Evolutionary conservation across 1,140 invertebrate species (phyloP).

Genomic region (Ips nitidus): DNA sequence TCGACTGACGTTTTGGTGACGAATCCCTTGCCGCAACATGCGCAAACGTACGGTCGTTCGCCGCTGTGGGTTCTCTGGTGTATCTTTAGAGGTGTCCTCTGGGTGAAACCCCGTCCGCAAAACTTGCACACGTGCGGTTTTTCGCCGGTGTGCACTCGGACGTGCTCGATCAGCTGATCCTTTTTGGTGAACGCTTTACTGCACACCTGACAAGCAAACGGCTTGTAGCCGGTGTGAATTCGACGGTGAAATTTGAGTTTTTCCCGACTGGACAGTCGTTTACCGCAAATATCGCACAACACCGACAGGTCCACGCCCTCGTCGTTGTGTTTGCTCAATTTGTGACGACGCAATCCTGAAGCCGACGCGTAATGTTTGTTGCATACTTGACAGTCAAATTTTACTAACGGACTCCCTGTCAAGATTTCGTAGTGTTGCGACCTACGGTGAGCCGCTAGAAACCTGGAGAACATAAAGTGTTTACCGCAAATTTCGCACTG

Average conservation of each 20-base stretch:
- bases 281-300: slow-evolving; percentile 75
- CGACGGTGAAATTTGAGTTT: slow-evolving; percentile 71
- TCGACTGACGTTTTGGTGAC: slow-evolving; percentile 64
- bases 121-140: slow-evolving; percentile 66
- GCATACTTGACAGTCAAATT: slow-evolving; percentile 49
- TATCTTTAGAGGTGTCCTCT: slow-evolving; percentile 67
- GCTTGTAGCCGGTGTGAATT: slow-evolving; percentile 74
- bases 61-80: slow-evolving; percentile 65
- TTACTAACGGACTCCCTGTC: slow-evolving; percentile 48
- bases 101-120: slow-evolving; percentile 78
- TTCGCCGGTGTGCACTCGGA: slow-evolving; percentile 66
- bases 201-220: slow-evolving; percentile 69
- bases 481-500: slow-evolving; percentile 64
- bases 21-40: slow-evolving; percentile 67
- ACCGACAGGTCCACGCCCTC: slow-evolving; percentile 48
- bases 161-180: slow-evolving; percentile 63
- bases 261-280: slow-evolving; percentile 71
- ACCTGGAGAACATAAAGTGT: slow-evolving; percentile 51
- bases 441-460: slow-evolving; percentile 47
- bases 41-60: slow-evolving; percentile 73
- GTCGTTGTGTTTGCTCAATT: slow-evolving; percentile 47
- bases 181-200: slow-evolving; percentile 66
- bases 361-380: slow-evolving; percentile 51
- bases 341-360: slow-evolving; percentile 47
- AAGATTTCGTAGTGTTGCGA: slow-evolving; percentile 50